phyloP scores from a whole-genome alignment of 2,888 invertebrate genomes.

The Ptychoptera contaminata region DNA sequence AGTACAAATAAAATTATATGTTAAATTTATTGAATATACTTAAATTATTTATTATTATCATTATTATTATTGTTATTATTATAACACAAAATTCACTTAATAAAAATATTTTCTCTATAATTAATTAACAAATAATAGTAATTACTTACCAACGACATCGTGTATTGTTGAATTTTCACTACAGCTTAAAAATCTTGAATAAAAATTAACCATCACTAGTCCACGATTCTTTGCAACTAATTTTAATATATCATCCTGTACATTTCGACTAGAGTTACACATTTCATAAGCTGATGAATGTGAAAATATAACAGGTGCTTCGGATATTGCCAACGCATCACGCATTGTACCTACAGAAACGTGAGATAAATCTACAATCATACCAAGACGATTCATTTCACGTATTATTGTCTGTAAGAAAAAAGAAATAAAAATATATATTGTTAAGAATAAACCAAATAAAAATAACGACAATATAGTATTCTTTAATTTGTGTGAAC shows the following conservation, averaged over 20 bases:
- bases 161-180: slow-evolving; percentile 57
- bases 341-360: slow-evolving; percentile 68
- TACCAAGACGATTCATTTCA: slow-evolving; percentile 80
- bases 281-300: slow-evolving; percentile 69
- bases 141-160: slow-evolving; percentile 58
- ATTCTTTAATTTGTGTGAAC: no score
- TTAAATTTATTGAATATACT: not conserved
- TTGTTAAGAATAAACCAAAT: no score
- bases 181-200: slow-evolving; percentile 61
- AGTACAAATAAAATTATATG: slow-evolving; percentile 1
- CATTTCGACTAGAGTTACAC: slow-evolving; percentile 68
- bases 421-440: slow-evolving; percentile 22
- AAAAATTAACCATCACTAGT: slow-evolving; percentile 77
- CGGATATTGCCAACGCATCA: slow-evolving; percentile 56
- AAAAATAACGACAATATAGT: no score
- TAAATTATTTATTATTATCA: no score
- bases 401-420: slow-evolving; percentile 66
- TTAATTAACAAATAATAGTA: not conserved
- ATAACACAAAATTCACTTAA: no score
- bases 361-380: slow-evolving; percentile 74
- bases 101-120: no score
- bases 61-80: no score
- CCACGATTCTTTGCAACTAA: slow-evolving; percentile 63
- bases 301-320: slow-evolving; percentile 74
- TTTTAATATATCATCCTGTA: slow-evolving; percentile 58